Conservation (phyloP, 2,888 invertebrate species). For the Synergus itoensis region DNA sequence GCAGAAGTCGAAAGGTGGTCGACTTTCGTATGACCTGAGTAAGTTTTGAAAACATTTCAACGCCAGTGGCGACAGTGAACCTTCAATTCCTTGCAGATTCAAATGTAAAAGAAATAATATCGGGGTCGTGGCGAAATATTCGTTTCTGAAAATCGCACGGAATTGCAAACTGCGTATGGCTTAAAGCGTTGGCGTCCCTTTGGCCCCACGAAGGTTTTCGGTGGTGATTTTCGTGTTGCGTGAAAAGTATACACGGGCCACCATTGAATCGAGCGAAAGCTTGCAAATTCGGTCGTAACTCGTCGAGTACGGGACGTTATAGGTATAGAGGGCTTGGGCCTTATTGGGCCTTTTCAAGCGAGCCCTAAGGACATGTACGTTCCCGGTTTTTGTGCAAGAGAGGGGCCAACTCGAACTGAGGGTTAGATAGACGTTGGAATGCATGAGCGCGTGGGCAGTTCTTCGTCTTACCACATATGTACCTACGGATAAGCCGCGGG, state of each 20-base stretch:
- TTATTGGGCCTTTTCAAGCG: conserved; percentile 54
- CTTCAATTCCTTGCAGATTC: conserved; percentile 3
- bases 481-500: conserved; percentile 61
- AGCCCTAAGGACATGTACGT: conserved; percentile 66
- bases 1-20: not conserved
- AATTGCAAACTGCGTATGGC: conserved; percentile 34
- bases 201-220: conserved; percentile 22
- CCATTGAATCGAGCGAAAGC: not conserved
- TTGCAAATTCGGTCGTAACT: conserved; percentile 21
- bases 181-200: conserved; percentile 21
- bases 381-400: conserved; percentile 56
- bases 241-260: conserved; percentile 29
- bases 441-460: conserved; percentile 69
- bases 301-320: not conserved
- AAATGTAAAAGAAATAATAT: conserved; percentile 33
- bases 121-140: conserved; percentile 24
- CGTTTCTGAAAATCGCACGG: conserved; percentile 26
- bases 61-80: conserved; percentile 27
- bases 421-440: conserved; percentile 44
- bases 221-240: not conserved
- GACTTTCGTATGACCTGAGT: conserved; percentile 27
- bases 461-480: conserved; percentile 46
- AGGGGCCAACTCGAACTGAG: conserved; percentile 54
- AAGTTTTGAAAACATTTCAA: conserved; percentile 22
- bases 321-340: conserved; percentile 48